A percentile compares a stretch with the other conserved stretches of the same genome.
phyloP scores from a whole-genome alignment of 2,888 invertebrate species.

The Platycheirus albimanus region DNA sequence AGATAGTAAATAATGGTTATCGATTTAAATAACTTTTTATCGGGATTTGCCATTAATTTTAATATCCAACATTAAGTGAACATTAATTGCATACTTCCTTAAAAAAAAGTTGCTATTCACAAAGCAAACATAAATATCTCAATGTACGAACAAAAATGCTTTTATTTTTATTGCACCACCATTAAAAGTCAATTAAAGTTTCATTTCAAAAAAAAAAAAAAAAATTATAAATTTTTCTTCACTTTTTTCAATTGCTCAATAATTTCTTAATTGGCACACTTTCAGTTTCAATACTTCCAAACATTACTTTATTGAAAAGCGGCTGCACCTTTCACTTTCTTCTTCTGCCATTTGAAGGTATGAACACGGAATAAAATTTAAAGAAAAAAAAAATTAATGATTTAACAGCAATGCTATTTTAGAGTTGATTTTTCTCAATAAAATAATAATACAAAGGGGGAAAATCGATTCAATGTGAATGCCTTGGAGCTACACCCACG shows the following conservation, averaged over 20 bases:
- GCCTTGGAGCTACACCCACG: slow-evolving; percentile 45
- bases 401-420: slow-evolving; percentile 36
- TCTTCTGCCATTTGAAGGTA: slow-evolving; percentile 42
- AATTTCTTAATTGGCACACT: slow-evolving; percentile 29
- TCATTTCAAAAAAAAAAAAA: neutral
- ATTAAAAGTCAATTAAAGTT: slow-evolving; percentile 33
- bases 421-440: slow-evolving; percentile 41
- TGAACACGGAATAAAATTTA: neutral
- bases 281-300: slow-evolving; percentile 25
- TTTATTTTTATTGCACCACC: neutral
- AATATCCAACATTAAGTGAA: no score
- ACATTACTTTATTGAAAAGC: slow-evolving; percentile 22
- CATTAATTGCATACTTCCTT: no score
- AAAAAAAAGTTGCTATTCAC: no score
- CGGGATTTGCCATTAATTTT: no score
- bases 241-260: slow-evolving; percentile 27
- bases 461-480: slow-evolving; percentile 43
- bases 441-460: slow-evolving; percentile 14
- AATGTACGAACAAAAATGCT: neutral
- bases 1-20: no score
- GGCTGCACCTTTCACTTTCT: slow-evolving; percentile 58
- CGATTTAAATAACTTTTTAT: no score
- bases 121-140: no score
- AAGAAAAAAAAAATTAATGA: slow-evolving; percentile 28
- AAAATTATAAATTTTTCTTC: no score